phyloP scores from a whole-genome alignment of 23 tunicate species.

The Ascidia mentula region DNA sequence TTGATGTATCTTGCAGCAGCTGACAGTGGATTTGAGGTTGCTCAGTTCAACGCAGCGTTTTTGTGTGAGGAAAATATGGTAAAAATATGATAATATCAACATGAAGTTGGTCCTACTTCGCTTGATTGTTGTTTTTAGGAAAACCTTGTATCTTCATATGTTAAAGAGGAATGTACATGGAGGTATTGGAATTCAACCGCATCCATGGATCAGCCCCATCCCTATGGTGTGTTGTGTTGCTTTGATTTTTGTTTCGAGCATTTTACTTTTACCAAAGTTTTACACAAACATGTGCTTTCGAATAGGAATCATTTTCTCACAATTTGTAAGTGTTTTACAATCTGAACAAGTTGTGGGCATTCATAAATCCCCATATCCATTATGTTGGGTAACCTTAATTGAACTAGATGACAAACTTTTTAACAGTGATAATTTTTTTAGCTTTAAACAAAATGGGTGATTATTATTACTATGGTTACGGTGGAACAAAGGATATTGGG shows the following conservation, averaged over 20 bases:
- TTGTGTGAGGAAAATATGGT: slow-evolving; percentile 58
- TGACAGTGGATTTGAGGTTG: slow-evolving; percentile 85
- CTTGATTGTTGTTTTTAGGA: not conserved
- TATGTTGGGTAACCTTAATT: too few species aligned
- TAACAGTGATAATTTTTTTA: slow-evolving; percentile 24
- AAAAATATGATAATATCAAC: not conserved
- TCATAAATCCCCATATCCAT: too few species aligned
- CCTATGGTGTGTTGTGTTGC: slow-evolving; percentile 57
- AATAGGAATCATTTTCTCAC: too few species aligned
- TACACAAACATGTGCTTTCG: too few species aligned
- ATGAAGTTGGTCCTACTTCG: too few species aligned
- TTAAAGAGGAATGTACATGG: slow-evolving; percentile 80
- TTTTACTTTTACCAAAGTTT: too few species aligned
- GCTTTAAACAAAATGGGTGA: slow-evolving; percentile 98
- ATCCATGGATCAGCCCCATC: slow-evolving; percentile 37
- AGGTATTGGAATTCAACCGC: slow-evolving; percentile 80
- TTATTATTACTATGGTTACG: slow-evolving; percentile 74
- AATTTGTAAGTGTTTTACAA: too few species aligned
- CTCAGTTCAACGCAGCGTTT: slow-evolving; percentile 77
- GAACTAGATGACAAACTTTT: too few species aligned
- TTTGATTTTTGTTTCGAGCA: too few species aligned
- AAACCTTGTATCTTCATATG: not conserved
- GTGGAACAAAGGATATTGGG: slow-evolving; percentile 34
- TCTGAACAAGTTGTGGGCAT: too few species aligned
- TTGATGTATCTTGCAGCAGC: slow-evolving; percentile 73